A percentile compares a stretch with the other conserved stretches of the same genome.
Conservation (phyloP, 2,797 vertebrate species). For the Oreonectes daqikongensis region DNA sequence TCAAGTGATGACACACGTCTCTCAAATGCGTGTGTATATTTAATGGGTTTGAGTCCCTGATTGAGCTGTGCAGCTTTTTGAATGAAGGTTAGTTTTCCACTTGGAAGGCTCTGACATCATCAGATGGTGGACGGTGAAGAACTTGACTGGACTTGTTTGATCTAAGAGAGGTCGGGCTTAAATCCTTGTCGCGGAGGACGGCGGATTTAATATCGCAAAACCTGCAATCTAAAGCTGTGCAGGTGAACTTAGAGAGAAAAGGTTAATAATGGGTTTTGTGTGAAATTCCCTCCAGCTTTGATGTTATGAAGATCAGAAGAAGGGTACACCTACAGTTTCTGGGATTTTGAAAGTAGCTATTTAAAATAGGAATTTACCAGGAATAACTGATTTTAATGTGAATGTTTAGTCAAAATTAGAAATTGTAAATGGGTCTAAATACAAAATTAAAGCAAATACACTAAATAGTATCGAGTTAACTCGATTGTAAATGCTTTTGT, state of each 20-base stretch:
- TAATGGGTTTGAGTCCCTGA: constrained; percentile 56
- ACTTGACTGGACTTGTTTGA: constrained; percentile 7
- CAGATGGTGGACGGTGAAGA: background rate
- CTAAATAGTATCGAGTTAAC: background rate
- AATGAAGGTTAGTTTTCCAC: constrained; percentile 27
- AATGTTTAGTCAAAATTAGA: background rate
- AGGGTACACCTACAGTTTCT: background rate
- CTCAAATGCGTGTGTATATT: constrained; percentile 51
- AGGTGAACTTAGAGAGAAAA: background rate
- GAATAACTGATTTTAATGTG: background rate
- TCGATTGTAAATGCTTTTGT: background rate
- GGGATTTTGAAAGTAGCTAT: constrained; percentile 1
- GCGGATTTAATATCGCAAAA: background rate
- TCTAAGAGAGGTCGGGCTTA: constrained; percentile 10
- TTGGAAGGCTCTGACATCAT: constrained; percentile 13
- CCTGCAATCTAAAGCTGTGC: background rate
- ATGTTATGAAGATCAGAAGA: background rate
- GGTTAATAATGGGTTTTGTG: background rate
- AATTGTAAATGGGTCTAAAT: background rate
- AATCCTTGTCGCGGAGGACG: background rate
- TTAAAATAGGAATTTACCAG: background rate
- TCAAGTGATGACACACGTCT: constrained; percentile 75
- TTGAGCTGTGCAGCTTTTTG: constrained; percentile 15
- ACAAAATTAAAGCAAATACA: background rate
- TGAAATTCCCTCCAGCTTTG: constrained; percentile 1